phyloP scores from a whole-genome alignment of 2,888 invertebrate genomes.

The Exocentrus adspersus region DNA sequence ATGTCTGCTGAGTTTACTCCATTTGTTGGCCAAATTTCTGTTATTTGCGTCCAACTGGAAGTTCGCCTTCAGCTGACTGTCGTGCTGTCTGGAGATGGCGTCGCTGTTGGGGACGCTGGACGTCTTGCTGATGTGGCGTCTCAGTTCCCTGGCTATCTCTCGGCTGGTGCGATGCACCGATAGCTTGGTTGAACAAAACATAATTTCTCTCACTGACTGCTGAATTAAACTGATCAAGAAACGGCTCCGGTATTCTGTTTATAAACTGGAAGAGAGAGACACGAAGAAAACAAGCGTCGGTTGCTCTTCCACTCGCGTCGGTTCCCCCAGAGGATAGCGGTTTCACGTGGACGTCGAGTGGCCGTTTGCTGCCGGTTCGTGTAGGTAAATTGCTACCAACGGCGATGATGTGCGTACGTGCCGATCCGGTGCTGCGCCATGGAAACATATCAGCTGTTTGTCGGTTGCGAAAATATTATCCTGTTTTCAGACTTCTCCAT shows the following conservation, averaged over 20 bases:
- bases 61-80: constrained; percentile 41
- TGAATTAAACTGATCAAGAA: constrained; percentile 33
- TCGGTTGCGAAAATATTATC: constrained; percentile 14
- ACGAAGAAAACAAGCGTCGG: constrained; percentile 55
- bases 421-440: constrained; percentile 16
- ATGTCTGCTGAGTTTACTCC: constrained; percentile 57
- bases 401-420: constrained; percentile 20
- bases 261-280: constrained; percentile 55
- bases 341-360: constrained; percentile 20
- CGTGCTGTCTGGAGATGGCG: constrained; percentile 66
- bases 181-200: constrained; percentile 47
- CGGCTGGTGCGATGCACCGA: constrained; percentile 52
- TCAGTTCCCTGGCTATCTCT: constrained; percentile 52
- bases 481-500: too few species aligned
- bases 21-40: constrained; percentile 48
- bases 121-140: constrained; percentile 68
- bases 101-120: constrained; percentile 71
- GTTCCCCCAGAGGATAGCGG: background rate
- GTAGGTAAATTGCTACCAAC: background rate
- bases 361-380: background rate
- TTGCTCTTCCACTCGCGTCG: constrained; percentile 17
- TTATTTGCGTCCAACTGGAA: constrained; percentile 35
- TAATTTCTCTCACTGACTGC: constrained; percentile 33
- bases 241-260: constrained; percentile 42
- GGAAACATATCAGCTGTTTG: constrained; percentile 15